Conservation (phyloP, 1,140 invertebrate genomes). For the Drosophila sechellia region DNA sequence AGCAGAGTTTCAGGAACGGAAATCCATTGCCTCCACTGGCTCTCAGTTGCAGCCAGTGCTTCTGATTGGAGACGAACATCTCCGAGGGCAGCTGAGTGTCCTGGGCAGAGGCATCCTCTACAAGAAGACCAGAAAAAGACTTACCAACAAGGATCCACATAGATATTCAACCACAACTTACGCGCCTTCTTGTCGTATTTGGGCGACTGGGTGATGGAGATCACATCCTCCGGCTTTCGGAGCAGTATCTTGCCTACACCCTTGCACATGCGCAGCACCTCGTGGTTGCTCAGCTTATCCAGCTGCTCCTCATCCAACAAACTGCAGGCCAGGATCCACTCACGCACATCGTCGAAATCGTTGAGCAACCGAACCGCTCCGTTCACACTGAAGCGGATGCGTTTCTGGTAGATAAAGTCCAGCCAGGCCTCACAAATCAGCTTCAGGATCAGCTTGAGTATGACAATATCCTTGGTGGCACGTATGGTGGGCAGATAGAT, state of each 20-base stretch:
- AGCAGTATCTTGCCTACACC: conserved; percentile 91
- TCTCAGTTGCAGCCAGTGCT: conserved; percentile 92
- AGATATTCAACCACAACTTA: conserved; percentile 20
- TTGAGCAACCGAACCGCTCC: conserved; percentile 88
- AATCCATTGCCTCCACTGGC: conserved; percentile 84
- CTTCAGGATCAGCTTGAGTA: conserved; percentile 90
- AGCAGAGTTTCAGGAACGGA: conserved; percentile 73
- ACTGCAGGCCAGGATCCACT: conserved; percentile 88
- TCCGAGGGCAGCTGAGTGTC: conserved; percentile 90
- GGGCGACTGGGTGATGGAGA: conserved; percentile 80
- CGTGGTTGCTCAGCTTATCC: conserved; percentile 90
- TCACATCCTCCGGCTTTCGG: conserved; percentile 89
- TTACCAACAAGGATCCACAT: not conserved
- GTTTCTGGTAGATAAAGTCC: conserved; percentile 92
- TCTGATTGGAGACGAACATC: conserved; percentile 95
- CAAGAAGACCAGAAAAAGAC: not conserved
- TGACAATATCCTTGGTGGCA: conserved; percentile 89
- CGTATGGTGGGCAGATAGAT: conserved; percentile 90
- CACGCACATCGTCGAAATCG: conserved; percentile 90
- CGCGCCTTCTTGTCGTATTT: conserved; percentile 72
- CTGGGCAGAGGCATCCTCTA: conserved; percentile 70
- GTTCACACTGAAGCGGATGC: conserved; percentile 88
- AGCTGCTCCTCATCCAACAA: conserved; percentile 85
- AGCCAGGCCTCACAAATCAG: conserved; percentile 94
- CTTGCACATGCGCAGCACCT: conserved; percentile 91